phyloP scores from a whole-genome alignment of 2,113 vertebrate genomes.

The Perca fluviatilis region DNA sequence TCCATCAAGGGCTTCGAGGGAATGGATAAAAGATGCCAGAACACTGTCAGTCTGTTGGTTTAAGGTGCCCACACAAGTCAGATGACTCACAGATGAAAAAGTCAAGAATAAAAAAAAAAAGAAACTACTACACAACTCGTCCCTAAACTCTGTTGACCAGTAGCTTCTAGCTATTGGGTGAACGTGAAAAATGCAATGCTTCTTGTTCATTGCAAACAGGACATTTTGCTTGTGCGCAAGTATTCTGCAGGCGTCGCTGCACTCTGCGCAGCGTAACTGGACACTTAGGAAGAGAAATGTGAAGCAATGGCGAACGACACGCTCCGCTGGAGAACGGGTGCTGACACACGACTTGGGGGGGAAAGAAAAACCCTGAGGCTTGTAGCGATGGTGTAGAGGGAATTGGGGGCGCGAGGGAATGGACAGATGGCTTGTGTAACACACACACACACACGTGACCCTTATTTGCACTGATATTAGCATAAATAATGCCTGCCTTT shows the following conservation, averaged over 20 bases:
- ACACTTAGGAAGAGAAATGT: slow-evolving; percentile 39
- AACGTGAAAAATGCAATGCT: neutral
- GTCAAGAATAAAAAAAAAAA: slow-evolving; percentile 8
- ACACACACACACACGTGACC: too few relatives aligned
- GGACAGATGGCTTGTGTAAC: neutral
- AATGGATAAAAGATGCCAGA: neutral
- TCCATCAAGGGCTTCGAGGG: neutral
- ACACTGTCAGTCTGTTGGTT: neutral
- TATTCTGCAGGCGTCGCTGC: neutral
- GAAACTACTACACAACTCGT: neutral
- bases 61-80: neutral
- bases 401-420: neutral
- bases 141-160: neutral
- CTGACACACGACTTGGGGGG: slow-evolving; percentile 57
- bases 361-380: slow-evolving; percentile 20
- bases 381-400: slow-evolving; percentile 28
- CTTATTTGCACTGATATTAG: neutral
- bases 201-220: neutral
- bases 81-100: neutral
- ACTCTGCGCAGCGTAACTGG: slow-evolving; percentile 5
- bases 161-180: neutral
- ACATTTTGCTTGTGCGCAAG: slow-evolving; percentile 1
- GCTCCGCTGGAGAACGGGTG: slow-evolving; percentile 38
- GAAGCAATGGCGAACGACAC: slow-evolving; percentile 38
- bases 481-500: neutral